Conservation (phyloP, 2,797 vertebrate genomes). For the Hapalemur alaotrensis region DNA sequence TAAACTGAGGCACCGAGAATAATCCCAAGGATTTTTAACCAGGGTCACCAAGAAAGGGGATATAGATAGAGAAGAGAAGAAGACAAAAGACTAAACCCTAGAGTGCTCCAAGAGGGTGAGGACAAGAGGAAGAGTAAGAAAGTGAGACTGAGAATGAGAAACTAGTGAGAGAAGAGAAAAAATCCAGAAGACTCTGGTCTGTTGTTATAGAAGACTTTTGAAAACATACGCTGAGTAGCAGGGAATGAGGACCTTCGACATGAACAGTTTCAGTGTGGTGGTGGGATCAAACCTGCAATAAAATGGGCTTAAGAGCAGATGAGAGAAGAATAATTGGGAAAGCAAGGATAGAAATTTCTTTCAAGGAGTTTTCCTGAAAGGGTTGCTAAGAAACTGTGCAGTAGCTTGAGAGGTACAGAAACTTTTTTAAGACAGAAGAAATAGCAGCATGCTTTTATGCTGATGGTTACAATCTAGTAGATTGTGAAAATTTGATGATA, state of each 20-base stretch:
- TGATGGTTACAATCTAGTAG: not conserved
- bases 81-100: not conserved
- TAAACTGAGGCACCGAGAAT: not conserved
- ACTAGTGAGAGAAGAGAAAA: not conserved
- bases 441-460: not conserved
- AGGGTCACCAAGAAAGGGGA: not conserved
- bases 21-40: not conserved
- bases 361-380: not conserved
- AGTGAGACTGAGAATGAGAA: not conserved
- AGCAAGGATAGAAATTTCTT: not conserved
- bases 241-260: not conserved
- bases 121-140: not conserved
- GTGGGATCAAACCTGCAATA: not conserved
- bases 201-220: not conserved
- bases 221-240: not conserved
- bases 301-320: no score
- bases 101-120: accelerated
- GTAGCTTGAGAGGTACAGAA: not conserved
- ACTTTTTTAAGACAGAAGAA: not conserved
- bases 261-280: not conserved
- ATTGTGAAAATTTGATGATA: not conserved
- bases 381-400: not conserved
- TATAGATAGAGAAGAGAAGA: not conserved
- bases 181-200: not conserved
- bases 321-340: not conserved